Base-by-base conservation (phyloP, 2,797 vertebrate species). In the Pampus argenteus region DNA sequence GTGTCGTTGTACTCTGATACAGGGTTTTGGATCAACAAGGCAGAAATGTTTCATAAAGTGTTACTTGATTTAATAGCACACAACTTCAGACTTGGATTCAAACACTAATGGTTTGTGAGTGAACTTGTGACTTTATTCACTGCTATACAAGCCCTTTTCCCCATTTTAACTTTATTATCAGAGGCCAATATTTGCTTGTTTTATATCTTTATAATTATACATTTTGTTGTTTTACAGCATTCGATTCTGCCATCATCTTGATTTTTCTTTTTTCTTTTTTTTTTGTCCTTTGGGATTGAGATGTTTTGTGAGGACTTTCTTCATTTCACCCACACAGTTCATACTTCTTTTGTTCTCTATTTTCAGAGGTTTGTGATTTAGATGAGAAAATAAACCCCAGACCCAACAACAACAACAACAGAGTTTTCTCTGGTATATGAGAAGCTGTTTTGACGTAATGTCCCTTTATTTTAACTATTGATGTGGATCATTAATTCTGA, bases 231-330 rank as follows among this genome's bases (percentile, higher is more conserved):
- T 76, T 61, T 75, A 67, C 58, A 67, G 31, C 49, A 28, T 57
- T 66, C 23, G 14, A 36, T 42, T 66, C 56, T 73, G 58, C 48
- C 36, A 11, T 68, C 34, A 4, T 70, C 9, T 23, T 13, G 28
- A 8, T 31, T 31, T 31, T 31, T 7, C 3, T 2, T 2, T 26
- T 26, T 26, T 26, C 5, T 26, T 26, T 26, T 3, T 40, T 54
- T 59, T 56, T 11, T 34, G 56, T 40, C 25, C 52, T 40, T 58
- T 66, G 31, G 64, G 14, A 26, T 18, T 59, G 36, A 79, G 45
- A 78, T 81, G 51, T 68, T 86, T 63, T 73, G 77, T 69, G 67
- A 70, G 23, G 60, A 65, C 49, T 47, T 20, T 66, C 64, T 67
- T 74, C 52, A 69, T 66, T 47, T 80, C 56, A 72, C 63, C 64